Evolutionary conservation across 2,113 vertebrate genomes (phyloP).

Genomic region (Connochaetes taurinus): DNA sequence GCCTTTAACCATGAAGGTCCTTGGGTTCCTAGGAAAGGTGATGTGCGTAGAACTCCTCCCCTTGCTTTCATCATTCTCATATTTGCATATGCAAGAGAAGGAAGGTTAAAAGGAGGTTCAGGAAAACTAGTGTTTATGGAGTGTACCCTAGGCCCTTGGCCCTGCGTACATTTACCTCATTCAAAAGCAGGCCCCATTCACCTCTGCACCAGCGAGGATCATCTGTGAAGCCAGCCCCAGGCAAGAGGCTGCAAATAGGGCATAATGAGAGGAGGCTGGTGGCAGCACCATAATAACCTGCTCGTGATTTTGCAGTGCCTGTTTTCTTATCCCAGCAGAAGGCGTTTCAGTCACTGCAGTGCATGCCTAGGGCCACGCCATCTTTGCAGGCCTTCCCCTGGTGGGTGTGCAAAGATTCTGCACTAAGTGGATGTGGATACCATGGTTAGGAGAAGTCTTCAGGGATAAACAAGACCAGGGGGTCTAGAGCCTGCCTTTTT

Average conservation of each 20-base stretch:
- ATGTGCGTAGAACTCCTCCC: fast-evolving
- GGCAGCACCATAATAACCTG: fast-evolving
- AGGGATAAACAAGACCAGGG: not conserved
- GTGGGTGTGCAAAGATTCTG: too few species aligned
- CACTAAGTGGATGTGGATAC: fast-evolving
- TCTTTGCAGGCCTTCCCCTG: not conserved
- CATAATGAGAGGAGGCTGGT: not conserved
- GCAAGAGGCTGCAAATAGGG: not conserved
- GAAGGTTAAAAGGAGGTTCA: not conserved
- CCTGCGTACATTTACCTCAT: not conserved
- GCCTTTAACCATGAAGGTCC: fast-evolving
- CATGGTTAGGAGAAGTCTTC: not conserved
- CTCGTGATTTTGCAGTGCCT: too few species aligned
- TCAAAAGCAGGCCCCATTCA: not conserved
- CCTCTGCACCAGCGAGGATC: too few species aligned
- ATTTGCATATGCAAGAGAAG: not conserved
- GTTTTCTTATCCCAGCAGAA: not conserved
- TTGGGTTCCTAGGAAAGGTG: not conserved
- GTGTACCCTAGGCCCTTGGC: fast-evolving
- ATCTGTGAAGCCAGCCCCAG: not conserved
- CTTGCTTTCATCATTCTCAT: not conserved
- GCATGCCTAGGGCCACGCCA: fast-evolving
- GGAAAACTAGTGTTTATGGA: not conserved
- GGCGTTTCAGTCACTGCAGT: not conserved
- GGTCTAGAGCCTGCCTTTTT: not conserved